These are phyloP conservation scores for Carposina sasakii DNA, from an alignment of 1,140 invertebrate genomes.

Conservation along the genomic window DNA sequence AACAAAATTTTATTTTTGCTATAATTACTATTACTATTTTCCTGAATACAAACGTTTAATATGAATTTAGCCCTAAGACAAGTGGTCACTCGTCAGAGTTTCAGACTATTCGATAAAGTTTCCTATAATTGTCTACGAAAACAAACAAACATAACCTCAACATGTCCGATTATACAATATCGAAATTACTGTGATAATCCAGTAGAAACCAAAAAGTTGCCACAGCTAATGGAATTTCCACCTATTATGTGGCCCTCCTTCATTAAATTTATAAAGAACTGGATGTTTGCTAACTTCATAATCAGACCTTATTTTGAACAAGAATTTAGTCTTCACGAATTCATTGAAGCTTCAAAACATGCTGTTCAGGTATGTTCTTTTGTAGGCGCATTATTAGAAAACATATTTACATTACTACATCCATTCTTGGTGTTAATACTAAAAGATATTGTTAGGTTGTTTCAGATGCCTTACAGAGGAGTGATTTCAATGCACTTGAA, in stretches of 20 bases:
- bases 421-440: neutral
- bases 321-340: conserved; percentile 80
- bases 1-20: no score
- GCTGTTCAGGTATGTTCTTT: conserved; percentile 75
- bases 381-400: neutral
- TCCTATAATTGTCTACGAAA: conserved; percentile 49
- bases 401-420: neutral
- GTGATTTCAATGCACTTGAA: conserved; percentile 77
- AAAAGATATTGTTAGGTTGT: conserved; percentile 71
- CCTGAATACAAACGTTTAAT: no score
- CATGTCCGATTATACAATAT: conserved; percentile 51
- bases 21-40: no score
- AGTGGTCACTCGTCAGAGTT: conserved; percentile 45
- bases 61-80: conserved; percentile 64
- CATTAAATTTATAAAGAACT: conserved; percentile 81
- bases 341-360: conserved; percentile 81
- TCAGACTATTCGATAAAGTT: conserved; percentile 57
- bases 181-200: conserved; percentile 53
- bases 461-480: conserved; percentile 77
- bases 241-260: conserved; percentile 82
- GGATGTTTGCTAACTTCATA: conserved; percentile 83
- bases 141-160: conserved; percentile 48
- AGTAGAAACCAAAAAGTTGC: conserved; percentile 57
- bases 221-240: conserved; percentile 82
- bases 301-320: conserved; percentile 83